phyloP scores from a whole-genome alignment of 2,113 vertebrate genomes.

The Pangasianodon gigas region DNA sequence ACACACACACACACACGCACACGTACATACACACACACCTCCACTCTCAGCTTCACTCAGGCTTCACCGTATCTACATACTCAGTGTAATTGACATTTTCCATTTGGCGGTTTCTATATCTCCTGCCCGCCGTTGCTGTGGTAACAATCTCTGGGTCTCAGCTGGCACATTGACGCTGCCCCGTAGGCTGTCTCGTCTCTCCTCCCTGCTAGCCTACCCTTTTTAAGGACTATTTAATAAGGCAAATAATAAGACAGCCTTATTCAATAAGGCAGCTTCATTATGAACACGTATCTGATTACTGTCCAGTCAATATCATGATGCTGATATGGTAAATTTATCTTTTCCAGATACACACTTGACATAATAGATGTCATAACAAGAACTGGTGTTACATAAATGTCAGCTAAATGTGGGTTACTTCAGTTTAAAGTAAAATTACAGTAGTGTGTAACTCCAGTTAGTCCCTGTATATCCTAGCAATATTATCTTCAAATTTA shows the following conservation, averaged over 20 bases:
- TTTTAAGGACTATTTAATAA: slow-evolving; percentile 71
- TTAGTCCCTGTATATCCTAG: not conserved
- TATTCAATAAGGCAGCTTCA: slow-evolving; percentile 28
- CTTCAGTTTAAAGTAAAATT: not conserved
- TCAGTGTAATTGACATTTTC: slow-evolving; percentile 87
- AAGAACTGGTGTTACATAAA: not conserved
- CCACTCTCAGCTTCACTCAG: slow-evolving; percentile 51
- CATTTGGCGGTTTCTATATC: slow-evolving; percentile 79
- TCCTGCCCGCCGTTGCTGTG: slow-evolving; percentile 83
- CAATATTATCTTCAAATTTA: not conserved
- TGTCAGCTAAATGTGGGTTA: not conserved
- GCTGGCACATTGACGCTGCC: slow-evolving; percentile 64
- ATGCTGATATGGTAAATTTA: slow-evolving; percentile 13
- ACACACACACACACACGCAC: slow-evolving; percentile 6
- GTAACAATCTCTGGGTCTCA: slow-evolving; percentile 76
- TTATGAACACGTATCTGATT: slow-evolving; percentile 26
- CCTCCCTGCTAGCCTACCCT: slow-evolving; percentile 63
- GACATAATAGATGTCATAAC: slow-evolving; percentile 3
- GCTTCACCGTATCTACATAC: slow-evolving; percentile 73
- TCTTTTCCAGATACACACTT: not conserved
- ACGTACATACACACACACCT: slow-evolving; percentile 15
- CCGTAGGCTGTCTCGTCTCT: slow-evolving; percentile 68
- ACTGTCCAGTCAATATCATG: not conserved
- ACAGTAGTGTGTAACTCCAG: not conserved
- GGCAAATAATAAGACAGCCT: slow-evolving; percentile 61